Evolutionary conservation across 2,797 vertebrate species (phyloP), one percentile per base, ranked within the genome.

Genomic region (Trichosurus vulpecula): DNA sequence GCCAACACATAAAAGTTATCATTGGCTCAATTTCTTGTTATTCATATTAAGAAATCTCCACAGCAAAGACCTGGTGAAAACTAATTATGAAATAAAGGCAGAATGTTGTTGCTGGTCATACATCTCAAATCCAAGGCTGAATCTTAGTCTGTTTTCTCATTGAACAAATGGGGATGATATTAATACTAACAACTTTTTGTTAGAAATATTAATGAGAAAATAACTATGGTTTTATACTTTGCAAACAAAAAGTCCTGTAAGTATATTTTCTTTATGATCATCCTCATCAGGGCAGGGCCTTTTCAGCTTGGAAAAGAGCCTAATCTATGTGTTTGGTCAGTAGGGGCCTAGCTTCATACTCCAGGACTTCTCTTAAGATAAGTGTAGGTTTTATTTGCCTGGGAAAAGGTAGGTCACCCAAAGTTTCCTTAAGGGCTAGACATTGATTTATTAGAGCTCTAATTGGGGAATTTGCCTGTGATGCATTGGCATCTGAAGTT

Each of bases 31-130:
- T 92, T 93, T 66, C 35, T 13, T 57, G 58, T 10, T 12, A 92
- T 96, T 94, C 56, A 89, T 95, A 56, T 90, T 22, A 54, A 47
- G 52, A 94, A 94, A 93, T 19, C 2, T 2, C 93, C 66, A 30
- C 52, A 55, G 81, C 11, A 54, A 56, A 94, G 89, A 96, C 1
- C 5, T 93, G 74, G 54, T 47, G 57, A 93, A 91, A 58, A 58
- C 1, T 22, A 66, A 51, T 41, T 91, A 2, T 54, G 90, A 41
- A 54, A 95, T 92, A 95, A 11, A 1, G 3, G 41, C n/a, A 52
- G 56, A 91, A 35, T 47, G 51, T 41, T 61, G 35, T 19, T 10
- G 4, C 29, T 56, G 66, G 30, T 2, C 4, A 16, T n/a, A 87
- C 41, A 35, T 30, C 29, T 81, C n/a, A 94, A 58, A 57, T 81